Percentiles rank a stretch among this genome's conserved stretches.
These are phyloP conservation scores for Saccostrea cuccullata DNA, from an alignment of 1,140 invertebrate species.

Conservation along the genomic window DNA sequence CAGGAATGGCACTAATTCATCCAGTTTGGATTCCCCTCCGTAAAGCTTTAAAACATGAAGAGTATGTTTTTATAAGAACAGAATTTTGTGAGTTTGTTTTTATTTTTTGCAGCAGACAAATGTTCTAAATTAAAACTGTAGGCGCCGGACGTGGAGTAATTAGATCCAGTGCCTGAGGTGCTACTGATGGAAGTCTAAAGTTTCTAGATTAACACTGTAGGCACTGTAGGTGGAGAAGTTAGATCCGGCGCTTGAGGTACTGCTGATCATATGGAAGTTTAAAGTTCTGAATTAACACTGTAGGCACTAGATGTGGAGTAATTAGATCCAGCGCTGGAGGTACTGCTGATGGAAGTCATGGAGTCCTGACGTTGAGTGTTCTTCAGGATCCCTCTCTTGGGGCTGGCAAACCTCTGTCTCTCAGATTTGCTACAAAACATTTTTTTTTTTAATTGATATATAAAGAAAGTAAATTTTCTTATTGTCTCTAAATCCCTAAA, in stretches of 20 bases:
- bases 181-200: conserved; percentile 67
- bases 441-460: no score
- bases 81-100: no score
- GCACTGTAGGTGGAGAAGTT: no score
- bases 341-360: conserved; percentile 70
- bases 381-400: conserved; percentile 51
- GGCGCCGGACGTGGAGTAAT: neutral
- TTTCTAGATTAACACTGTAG: no score
- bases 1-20: neutral
- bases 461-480: no score
- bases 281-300: neutral
- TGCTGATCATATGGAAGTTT: neutral
- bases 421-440: conserved; percentile 3
- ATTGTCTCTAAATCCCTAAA: no score
- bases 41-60: no score
- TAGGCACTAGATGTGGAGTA: neutral
- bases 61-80: no score
- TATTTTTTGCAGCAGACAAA: neutral
- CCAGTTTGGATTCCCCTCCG: no score
- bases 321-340: conserved; percentile 53
- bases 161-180: conserved; percentile 58
- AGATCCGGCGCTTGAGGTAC: no score
- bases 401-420: conserved; percentile 56
- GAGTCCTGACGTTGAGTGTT: conserved; percentile 62
- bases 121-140: neutral